phyloP scores from a whole-genome alignment of 2,888 invertebrate genomes.

The Hermaeophaga mercurialis region DNA sequence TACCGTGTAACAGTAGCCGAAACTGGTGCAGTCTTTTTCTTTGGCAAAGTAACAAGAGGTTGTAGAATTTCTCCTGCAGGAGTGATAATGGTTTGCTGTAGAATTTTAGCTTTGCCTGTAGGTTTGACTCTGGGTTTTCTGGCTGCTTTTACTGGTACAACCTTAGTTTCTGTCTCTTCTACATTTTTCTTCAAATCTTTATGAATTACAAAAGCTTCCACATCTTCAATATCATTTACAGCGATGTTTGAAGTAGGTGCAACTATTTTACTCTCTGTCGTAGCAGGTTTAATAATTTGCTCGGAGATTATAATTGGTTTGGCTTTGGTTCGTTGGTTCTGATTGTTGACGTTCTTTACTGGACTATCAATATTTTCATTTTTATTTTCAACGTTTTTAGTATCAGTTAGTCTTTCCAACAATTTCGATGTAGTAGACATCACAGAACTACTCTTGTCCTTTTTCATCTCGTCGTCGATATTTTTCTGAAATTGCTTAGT shows the following conservation, averaged over 20 bases:
- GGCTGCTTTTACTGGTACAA: conserved; percentile 19
- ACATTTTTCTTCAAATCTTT: conserved; percentile 42
- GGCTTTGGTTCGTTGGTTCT: conserved; percentile 18
- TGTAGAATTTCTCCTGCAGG: conserved; percentile 54
- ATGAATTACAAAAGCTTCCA: conserved; percentile 55
- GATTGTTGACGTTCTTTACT: conserved; percentile 1
- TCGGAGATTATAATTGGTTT: conserved; percentile 55
- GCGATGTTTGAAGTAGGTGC: conserved; percentile 16
- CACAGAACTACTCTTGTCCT: conserved; percentile 47
- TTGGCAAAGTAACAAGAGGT: conserved; percentile 31
- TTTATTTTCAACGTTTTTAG: conserved; percentile 27
- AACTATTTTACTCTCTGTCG: neutral
- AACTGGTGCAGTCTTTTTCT: conserved; percentile 47
- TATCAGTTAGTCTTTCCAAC: conserved; percentile 59
- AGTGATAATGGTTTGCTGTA: conserved; percentile 57
- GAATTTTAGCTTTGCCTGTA: conserved; percentile 53
- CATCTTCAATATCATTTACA: conserved; percentile 52
- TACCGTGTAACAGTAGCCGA: neutral
- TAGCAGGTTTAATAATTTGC: conserved; percentile 52
- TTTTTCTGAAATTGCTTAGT: conserved; percentile 34
- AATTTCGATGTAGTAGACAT: conserved; percentile 58
- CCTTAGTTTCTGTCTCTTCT: conserved; percentile 22
- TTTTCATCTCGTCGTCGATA: conserved; percentile 41
- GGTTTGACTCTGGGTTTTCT: conserved; percentile 23
- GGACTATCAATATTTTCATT: conserved; percentile 7